Evolutionary conservation across 1,140 invertebrate genomes (phyloP).

Genomic region (Propsilocerus akamusi): DNA sequence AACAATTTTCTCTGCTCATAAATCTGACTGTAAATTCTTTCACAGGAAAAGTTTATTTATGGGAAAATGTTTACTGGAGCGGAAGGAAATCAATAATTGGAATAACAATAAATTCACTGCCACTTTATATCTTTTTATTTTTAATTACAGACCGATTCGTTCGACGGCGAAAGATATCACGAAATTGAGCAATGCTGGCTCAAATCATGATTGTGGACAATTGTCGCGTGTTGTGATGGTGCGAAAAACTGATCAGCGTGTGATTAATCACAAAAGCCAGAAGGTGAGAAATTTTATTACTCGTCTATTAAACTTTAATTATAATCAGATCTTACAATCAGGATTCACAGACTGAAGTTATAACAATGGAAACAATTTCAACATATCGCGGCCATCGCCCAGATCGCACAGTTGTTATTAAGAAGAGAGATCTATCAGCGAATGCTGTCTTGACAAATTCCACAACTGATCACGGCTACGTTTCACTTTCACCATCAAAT

Average conservation of each 20-base stretch:
- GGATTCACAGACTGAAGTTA: conserved; percentile 31
- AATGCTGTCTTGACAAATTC: neutral
- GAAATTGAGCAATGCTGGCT: conserved; percentile 1
- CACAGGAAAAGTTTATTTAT: too few species aligned
- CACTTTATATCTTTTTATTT: neutral
- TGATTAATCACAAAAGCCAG: conserved; percentile 7
- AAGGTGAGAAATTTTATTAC: conserved; percentile 2
- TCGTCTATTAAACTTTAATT: neutral
- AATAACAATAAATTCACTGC: too few species aligned
- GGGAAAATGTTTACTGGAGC: too few species aligned
- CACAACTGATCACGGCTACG: neutral
- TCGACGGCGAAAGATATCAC: neutral
- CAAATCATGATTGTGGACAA: conserved; percentile 31
- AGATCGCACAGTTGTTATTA: conserved; percentile 32
- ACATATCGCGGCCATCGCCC: conserved; percentile 33
- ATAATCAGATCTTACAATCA: neutral
- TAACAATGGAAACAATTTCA: conserved; percentile 38
- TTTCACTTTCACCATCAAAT: neutral
- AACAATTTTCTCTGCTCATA: too few species aligned
- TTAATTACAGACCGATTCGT: neutral
- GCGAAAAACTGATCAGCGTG: conserved; percentile 38
- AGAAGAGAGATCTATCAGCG: conserved; percentile 26
- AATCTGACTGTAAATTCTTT: too few species aligned
- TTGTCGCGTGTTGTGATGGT: conserved; percentile 40
- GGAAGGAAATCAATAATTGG: too few species aligned